Base-by-base conservation (phyloP, 2,797 vertebrate genomes). In the Typhlichthys subterraneus region DNA sequence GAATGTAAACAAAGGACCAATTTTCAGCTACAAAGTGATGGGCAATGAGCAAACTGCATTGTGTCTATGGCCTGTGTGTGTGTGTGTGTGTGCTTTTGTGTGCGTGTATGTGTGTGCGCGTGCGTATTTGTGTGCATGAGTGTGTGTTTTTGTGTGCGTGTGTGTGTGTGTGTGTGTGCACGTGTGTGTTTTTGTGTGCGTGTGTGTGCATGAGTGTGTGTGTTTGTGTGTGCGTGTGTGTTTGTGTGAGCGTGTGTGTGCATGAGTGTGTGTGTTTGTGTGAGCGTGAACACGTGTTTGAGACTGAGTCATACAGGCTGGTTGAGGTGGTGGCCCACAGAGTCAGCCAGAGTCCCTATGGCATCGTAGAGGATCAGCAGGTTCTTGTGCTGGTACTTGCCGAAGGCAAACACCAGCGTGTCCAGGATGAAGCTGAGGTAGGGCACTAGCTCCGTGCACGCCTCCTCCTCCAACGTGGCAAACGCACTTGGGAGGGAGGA, bases 331-430 rank as follows among this genome's bases (percentile, higher is more conserved):
- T 98, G 96, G 62, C 96, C 96, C 75, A 98, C 96, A 0, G 96
- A 97, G 84, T 98, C 96, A 0, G 96, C 96, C 61, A 97, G 77
- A 0, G 96, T 97, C 53, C 96, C 96, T 1, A 98, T 98, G 72
- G 96, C 96, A 0, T 98, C 96, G 0, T 98, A 98, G 48, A 98
- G 94, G 78, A 98, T 98, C 11, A 98, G 94, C 63, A 98, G 86
- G 83, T 97, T 98, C 89, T 97, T 98, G 89, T 98, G 96, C 81
- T 97, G 96, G 86, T 98, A 97, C 60, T 98, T 98, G 57, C 96
- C 94, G 1, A 97, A 98, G 17, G 96, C 96, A 15, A 98, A 98
- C 17, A 98, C 96, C 14, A 98, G 85, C 0, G 96, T 97, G 86
- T 97, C 96, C 69, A 97, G 83, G 67, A 98, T 98, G 80, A 96